A percentile compares a stretch with the other conserved stretches of the same genome.
These are phyloP conservation scores for Moxostoma hubbsi DNA, from an alignment of 2,797 vertebrate species.

Conservation along the genomic window DNA sequence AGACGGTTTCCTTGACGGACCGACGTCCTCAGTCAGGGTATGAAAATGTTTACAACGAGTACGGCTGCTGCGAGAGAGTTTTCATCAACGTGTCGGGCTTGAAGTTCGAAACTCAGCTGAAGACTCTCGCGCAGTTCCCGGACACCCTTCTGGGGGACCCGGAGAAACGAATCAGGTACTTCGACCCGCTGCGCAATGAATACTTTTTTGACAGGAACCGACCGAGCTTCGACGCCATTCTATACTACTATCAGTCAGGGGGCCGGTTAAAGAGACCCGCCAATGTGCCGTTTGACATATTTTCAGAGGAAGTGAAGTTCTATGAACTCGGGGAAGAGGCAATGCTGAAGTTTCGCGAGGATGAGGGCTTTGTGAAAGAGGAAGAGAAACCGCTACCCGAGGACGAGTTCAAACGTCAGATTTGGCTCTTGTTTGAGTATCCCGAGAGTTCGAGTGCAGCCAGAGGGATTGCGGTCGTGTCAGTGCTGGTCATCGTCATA, in stretches of 20 bases:
- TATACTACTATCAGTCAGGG: constrained; percentile 97
- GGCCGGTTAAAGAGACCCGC: constrained; percentile 93
- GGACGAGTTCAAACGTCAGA: constrained; percentile 95
- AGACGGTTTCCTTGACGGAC: constrained; percentile 85
- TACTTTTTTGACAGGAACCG: constrained; percentile 98
- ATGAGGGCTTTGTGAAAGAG: constrained; percentile 97
- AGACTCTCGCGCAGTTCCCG: constrained; percentile 94
- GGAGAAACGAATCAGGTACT: constrained; percentile 92
- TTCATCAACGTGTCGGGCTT: constrained; percentile 97
- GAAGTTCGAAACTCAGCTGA: constrained; percentile 95
- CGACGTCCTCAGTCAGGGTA: constrained; percentile 87
- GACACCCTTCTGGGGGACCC: constrained; percentile 95
- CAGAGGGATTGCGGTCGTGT: constrained; percentile 95
- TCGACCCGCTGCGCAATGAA: constrained; percentile 96
- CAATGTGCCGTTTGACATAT: constrained; percentile 97
- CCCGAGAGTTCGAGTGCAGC: constrained; percentile 96
- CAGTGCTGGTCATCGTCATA: constrained; percentile 96
- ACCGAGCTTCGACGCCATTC: constrained; percentile 97
- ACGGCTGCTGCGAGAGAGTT: constrained; percentile 92
- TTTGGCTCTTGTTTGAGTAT: constrained; percentile 98
- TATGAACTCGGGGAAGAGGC: constrained; percentile 97
- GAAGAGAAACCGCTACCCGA: constrained; percentile 92
- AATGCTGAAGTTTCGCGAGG: constrained; percentile 95
- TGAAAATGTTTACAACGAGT: constrained; percentile 88
- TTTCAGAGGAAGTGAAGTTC: constrained; percentile 97